Conservation (phyloP, 2,888 invertebrate genomes). For the Syritta pipiens region DNA sequence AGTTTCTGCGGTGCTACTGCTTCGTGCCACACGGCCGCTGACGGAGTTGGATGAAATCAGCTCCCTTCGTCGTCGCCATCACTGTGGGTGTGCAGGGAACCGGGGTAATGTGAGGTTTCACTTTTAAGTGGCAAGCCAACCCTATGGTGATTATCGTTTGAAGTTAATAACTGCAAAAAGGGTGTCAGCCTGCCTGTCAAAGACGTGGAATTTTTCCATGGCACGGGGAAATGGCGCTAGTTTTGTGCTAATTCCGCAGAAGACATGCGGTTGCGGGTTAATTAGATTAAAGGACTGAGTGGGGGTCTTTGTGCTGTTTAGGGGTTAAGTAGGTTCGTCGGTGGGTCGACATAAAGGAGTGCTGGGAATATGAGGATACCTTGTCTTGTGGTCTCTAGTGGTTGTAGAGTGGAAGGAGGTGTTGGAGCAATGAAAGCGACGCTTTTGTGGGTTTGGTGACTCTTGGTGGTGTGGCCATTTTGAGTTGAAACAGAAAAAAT, state of each 20-base stretch:
- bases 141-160: slow-evolving; percentile 64
- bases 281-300: too few species aligned
- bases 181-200: slow-evolving; percentile 52
- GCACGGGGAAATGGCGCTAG: not conserved
- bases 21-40: slow-evolving; percentile 8
- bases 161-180: slow-evolving; percentile 60
- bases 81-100: not conserved
- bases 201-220: slow-evolving; percentile 52
- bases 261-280: slow-evolving; percentile 62
- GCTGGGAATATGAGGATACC: too few species aligned
- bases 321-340: too few species aligned
- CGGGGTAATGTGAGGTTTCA: slow-evolving; percentile 46
- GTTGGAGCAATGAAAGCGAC: too few species aligned
- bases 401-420: too few species aligned
- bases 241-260: slow-evolving; percentile 51
- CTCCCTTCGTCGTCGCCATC: not conserved
- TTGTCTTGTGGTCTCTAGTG: too few species aligned
- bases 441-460: too few species aligned
- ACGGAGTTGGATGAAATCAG: too few species aligned
- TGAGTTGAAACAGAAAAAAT: too few species aligned
- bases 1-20: slow-evolving; percentile 60
- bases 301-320: too few species aligned
- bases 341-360: too few species aligned
- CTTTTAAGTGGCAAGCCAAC: slow-evolving; percentile 57
- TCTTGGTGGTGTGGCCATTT: too few species aligned